phyloP scores from a whole-genome alignment of 2,888 invertebrate species.

The Galeopsomyia nigrocyanea region DNA sequence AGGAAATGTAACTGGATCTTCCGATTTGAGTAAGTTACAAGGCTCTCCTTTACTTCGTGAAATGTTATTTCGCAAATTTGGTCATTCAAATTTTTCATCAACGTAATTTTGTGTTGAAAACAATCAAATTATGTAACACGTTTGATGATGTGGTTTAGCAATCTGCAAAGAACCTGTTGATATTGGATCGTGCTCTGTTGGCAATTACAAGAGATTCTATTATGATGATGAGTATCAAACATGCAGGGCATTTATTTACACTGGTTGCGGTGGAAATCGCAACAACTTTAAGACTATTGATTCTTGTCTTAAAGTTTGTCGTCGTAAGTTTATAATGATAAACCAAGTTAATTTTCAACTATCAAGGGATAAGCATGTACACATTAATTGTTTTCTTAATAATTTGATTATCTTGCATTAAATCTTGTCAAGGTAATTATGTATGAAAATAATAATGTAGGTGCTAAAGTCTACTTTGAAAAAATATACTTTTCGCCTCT shows the following conservation, averaged over 20 bases:
- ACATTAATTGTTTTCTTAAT: neutral
- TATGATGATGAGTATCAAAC: slow-evolving; percentile 78
- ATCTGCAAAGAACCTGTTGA: slow-evolving; percentile 77
- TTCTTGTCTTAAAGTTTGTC: slow-evolving; percentile 77
- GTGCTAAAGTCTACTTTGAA: neutral
- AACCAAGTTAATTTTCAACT: slow-evolving; percentile 5
- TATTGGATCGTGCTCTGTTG: slow-evolving; percentile 74
- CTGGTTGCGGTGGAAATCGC: slow-evolving; percentile 89
- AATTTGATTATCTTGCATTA: neutral
- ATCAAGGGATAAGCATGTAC: slow-evolving; percentile 21
- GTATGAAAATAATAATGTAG: too few relatives aligned
- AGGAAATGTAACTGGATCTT: slow-evolving; percentile 65
- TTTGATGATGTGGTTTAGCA: slow-evolving; percentile 68
- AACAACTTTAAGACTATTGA: slow-evolving; percentile 86
- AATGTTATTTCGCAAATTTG: neutral
- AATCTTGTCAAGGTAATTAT: too few relatives aligned
- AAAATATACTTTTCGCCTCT: neutral
- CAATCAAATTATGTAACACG: neutral
- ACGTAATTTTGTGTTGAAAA: neutral
- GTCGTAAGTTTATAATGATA: slow-evolving; percentile 61
- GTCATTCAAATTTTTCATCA: slow-evolving; percentile 1
- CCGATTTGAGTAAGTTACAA: slow-evolving; percentile 62
- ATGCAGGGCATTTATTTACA: slow-evolving; percentile 86
- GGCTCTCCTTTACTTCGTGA: slow-evolving; percentile 6
- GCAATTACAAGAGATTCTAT: slow-evolving; percentile 77